These are phyloP conservation scores for Mormyrus iriodes DNA, from an alignment of 2,113 vertebrate species.

Conservation along the genomic window DNA sequence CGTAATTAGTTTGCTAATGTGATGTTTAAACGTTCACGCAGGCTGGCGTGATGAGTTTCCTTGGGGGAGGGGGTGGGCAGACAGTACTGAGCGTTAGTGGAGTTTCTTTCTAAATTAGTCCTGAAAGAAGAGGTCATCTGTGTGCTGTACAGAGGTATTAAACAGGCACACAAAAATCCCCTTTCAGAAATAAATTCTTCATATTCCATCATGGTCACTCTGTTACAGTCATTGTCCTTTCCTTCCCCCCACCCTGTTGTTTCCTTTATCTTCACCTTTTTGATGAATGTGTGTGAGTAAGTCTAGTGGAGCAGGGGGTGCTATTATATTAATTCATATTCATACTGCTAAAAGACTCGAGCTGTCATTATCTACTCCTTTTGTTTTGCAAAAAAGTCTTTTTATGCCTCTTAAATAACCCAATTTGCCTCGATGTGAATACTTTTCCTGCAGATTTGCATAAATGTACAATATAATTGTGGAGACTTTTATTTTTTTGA, in stretches of 20 bases:
- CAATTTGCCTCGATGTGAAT: slow-evolving; percentile 6
- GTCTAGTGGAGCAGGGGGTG: neutral
- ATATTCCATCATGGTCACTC: neutral
- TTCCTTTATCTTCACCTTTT: neutral
- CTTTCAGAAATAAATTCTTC: neutral
- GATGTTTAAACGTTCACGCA: neutral
- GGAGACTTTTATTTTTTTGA: neutral
- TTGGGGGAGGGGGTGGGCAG: neutral
- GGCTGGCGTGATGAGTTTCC: neutral
- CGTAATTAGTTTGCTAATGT: neutral
- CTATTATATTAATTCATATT: slow-evolving; percentile 12
- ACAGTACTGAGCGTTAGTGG: neutral
- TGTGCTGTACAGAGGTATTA: neutral
- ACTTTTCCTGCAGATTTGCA: slow-evolving; percentile 7
- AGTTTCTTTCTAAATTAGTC: neutral
- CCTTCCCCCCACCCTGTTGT: neutral
- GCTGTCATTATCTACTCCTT: slow-evolving; percentile 19
- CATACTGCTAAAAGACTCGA: slow-evolving; percentile 20
- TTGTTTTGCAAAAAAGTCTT: slow-evolving; percentile 14
- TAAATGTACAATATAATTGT: slow-evolving; percentile 15
- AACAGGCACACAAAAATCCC: neutral
- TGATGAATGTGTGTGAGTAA: slow-evolving; percentile 5
- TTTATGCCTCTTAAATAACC: slow-evolving; percentile 15
- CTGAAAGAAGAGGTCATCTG: neutral
- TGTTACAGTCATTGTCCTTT: neutral